Conservation (phyloP, 2,888 invertebrate species). For the Pimpla rufipes region DNA sequence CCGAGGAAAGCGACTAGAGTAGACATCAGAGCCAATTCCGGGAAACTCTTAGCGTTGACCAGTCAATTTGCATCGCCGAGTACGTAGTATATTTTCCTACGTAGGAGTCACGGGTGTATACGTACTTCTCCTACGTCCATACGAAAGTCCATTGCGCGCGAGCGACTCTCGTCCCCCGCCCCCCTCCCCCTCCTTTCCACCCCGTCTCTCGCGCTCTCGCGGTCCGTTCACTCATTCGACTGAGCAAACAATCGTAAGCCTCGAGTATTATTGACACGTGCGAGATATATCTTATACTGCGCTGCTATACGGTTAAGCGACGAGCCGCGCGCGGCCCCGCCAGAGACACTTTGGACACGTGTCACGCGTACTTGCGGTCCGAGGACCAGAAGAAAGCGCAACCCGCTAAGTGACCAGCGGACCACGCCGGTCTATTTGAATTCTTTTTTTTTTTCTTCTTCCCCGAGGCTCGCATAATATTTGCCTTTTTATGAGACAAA, state of each 20-base stretch:
- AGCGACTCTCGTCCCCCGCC: slow-evolving; percentile 7
- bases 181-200: slow-evolving; percentile 1
- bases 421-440: slow-evolving; percentile 50
- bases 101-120: slow-evolving; percentile 61
- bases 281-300: slow-evolving; percentile 49
- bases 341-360: slow-evolving; percentile 64
- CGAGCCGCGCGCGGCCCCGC: slow-evolving; percentile 19
- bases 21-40: slow-evolving; percentile 46
- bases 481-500: slow-evolving; percentile 20
- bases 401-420: slow-evolving; percentile 48
- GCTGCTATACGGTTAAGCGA: slow-evolving; percentile 10
- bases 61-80: slow-evolving; percentile 64
- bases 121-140: slow-evolving; percentile 36
- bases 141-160: slow-evolving; percentile 19
- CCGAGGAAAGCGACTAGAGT: slow-evolving; percentile 31
- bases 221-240: slow-evolving; percentile 54
- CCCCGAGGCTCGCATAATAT: slow-evolving; percentile 27
- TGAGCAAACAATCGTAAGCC: slow-evolving; percentile 64
- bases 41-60: slow-evolving; percentile 62
- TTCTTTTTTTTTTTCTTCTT: slow-evolving; percentile 24
- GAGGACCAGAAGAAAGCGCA: slow-evolving; percentile 50
- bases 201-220: slow-evolving; percentile 44
- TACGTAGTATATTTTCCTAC: slow-evolving; percentile 56
- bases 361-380: slow-evolving; percentile 54
- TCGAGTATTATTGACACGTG: slow-evolving; percentile 67